These are phyloP conservation scores for Mormoops blainvillei DNA, from an alignment of 2,113 vertebrate species.

Conservation along the genomic window DNA sequence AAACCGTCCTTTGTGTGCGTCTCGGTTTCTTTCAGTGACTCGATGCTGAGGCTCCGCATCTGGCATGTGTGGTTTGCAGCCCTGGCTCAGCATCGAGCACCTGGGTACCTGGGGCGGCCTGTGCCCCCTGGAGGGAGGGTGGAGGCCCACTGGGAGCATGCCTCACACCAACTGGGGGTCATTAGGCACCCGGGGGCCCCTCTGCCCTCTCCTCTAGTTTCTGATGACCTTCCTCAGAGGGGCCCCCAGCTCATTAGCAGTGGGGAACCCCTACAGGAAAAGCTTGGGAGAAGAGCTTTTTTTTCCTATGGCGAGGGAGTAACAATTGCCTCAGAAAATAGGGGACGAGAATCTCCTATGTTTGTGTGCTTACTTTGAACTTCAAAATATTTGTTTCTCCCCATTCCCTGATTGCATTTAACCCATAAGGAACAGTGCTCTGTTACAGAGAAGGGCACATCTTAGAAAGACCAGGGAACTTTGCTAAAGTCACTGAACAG, in stretches of 20 bases:
- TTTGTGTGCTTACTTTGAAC: not conserved
- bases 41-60: accelerated
- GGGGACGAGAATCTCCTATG: too few species aligned
- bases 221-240: not conserved
- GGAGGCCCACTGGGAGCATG: accelerated
- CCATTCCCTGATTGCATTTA: not conserved
- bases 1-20: not conserved
- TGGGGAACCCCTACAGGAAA: not conserved
- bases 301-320: not conserved
- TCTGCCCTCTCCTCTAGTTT: not conserved
- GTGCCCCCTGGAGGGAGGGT: accelerated
- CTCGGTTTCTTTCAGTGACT: not conserved
- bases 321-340: not conserved
- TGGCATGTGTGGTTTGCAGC: not conserved
- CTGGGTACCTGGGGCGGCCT: not conserved
- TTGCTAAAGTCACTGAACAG: not conserved
- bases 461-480: not conserved
- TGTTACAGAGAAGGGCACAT: accelerated
- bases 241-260: not conserved
- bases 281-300: not conserved
- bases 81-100: accelerated
- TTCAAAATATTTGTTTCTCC: not conserved
- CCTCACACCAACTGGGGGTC: not conserved
- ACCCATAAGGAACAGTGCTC: too few species aligned
- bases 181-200: not conserved